Evolutionary conservation across 1,140 invertebrate species (phyloP), one percentile per base, ranked within the genome.

Genomic region (Euwallacea fornicatus): DNA sequence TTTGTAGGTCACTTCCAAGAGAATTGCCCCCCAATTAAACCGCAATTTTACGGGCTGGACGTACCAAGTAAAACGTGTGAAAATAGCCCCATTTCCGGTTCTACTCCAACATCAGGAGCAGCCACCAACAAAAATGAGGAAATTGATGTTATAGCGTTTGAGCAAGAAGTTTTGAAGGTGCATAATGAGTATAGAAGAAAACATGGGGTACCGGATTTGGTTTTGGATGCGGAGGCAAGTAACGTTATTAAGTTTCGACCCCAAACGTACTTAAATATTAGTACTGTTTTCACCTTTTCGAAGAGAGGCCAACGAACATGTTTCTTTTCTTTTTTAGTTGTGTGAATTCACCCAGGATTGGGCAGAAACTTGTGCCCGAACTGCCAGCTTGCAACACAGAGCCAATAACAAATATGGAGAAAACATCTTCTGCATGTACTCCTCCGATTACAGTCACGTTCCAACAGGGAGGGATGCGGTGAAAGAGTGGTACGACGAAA

Each of bases 101-200:
- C 44, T n/a, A 9, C 2, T 7, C 9, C 11, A n/a, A 0, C 7
- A 0, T 33, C 21, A 33, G 47, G 7, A 7, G 46, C 2, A 41
- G 9, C 2, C 8, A 0, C 46, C 6, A 62, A 47, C 11, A 67
- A 68, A 44, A 59, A 56, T 46, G 59, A 63, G 56, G 41, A 10
- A 11, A 42, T 69, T 41, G 66, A 73, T 73, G 11, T 73, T 42
- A 46, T 53, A 6, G 65, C 82, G 76, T 79, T 91, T 85, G 85
- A 86, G 83, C 76, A 83, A 82, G 79, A 89, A 86, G 76, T 88
- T 83, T 82, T 94, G 64, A 83, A 88, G 58, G 84, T 89, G 21
- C 93, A 94, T 79, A 95, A 95, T 79, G 88, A 90, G 59, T 93
- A 92, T 76, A 83, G 94, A 73, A 82, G 82, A 73, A 89, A 88